Percentiles rank a stretch among this genome's conserved stretches.
These are phyloP conservation scores for Yponomeuta malinellus DNA, from an alignment of 2,888 invertebrate genomes.

Conservation along the genomic window DNA sequence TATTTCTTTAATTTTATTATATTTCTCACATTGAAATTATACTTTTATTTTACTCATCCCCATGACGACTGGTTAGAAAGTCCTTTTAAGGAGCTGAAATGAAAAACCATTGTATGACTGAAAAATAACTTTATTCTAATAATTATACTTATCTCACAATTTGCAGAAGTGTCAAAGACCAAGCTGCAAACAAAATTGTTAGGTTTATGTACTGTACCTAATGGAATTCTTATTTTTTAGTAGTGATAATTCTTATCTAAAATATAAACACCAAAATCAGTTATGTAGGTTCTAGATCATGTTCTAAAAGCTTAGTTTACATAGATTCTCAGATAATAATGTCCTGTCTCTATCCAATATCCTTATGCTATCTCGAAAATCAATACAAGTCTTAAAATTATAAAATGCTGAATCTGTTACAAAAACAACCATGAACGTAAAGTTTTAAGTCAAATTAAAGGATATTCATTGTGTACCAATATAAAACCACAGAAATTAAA, in stretches of 20 bases:
- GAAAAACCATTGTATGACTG: constrained; percentile 58
- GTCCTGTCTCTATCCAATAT: constrained; percentile 4
- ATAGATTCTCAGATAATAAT: constrained; percentile 7
- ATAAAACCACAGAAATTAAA: constrained; percentile 3
- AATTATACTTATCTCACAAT: constrained; percentile 65
- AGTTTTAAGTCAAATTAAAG: constrained; percentile 8
- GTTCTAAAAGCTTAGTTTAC: constrained; percentile 41
- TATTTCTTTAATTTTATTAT: background rate
- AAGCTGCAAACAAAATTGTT: constrained; percentile 52
- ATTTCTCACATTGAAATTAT: background rate
- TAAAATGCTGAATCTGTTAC: constrained; percentile 6
- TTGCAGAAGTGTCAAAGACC: constrained; percentile 50
- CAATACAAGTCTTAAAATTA: constrained; percentile 9
- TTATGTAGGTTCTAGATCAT: constrained; percentile 41
- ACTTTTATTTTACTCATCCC: background rate
- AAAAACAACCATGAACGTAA: background rate
- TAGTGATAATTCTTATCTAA: constrained; percentile 50
- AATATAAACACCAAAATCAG: constrained; percentile 48
- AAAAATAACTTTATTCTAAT: constrained; percentile 74
- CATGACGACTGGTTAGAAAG: too few species aligned
- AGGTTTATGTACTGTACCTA: constrained; percentile 48
- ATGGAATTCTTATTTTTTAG: constrained; percentile 61
- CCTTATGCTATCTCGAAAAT: background rate
- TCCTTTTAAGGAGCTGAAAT: constrained; percentile 23
- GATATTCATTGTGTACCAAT: background rate